Percentiles rank a stretch among this genome's conserved stretches.
These are phyloP conservation scores for Carassius auratus DNA, from an alignment of 2,113 vertebrate species.

Conservation along the genomic window DNA sequence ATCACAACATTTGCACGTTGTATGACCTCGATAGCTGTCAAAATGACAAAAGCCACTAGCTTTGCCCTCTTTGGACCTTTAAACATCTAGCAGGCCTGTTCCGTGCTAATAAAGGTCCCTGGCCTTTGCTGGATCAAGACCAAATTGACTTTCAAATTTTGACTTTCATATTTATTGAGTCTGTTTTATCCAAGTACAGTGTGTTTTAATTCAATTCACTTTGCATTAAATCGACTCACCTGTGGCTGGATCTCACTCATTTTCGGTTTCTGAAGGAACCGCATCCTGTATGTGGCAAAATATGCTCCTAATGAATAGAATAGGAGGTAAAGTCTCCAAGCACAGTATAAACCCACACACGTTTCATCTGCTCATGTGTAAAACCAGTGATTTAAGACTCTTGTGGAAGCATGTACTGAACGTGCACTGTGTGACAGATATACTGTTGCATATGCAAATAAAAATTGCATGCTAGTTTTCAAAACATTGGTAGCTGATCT, in stretches of 20 bases:
- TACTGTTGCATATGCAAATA: background rate
- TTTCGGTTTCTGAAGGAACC: background rate
- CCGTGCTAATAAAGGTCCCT: background rate
- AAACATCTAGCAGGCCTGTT: background rate
- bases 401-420: background rate
- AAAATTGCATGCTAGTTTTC: background rate
- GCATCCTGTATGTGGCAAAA: background rate
- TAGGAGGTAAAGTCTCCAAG: background rate
- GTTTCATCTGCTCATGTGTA: background rate
- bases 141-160: background rate
- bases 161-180: background rate
- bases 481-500: background rate
- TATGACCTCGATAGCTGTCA: background rate
- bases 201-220: background rate
- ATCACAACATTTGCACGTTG: background rate
- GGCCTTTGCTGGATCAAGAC: background rate
- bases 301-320: background rate
- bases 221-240: background rate
- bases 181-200: background rate
- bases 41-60: background rate
- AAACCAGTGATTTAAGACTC: background rate
- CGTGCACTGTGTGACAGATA: background rate
- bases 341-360: background rate
- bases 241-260: background rate
- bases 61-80: background rate